phyloP scores from a whole-genome alignment of 2,113 vertebrate species.

The Promerops cafer region DNA sequence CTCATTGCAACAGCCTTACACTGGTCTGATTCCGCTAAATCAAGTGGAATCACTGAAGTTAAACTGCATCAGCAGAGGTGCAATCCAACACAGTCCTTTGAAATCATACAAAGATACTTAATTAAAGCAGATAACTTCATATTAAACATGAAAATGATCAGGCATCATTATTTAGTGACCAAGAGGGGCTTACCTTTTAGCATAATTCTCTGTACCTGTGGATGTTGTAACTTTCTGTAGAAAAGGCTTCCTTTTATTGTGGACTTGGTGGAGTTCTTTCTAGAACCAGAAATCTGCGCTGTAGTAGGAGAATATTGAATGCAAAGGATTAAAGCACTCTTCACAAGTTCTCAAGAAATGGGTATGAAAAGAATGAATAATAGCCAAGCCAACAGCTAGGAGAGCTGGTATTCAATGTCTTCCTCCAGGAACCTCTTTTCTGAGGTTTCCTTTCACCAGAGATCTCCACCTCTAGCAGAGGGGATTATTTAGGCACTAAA shows the following conservation, averaged over 20 bases:
- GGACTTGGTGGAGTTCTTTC: not conserved
- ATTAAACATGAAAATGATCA: not conserved
- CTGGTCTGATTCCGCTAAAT: not conserved
- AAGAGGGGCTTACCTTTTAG: not conserved
- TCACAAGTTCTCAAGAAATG: not conserved
- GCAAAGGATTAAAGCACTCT: not conserved
- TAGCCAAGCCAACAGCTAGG: fast-evolving
- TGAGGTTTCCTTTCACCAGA: not conserved
- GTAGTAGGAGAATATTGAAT: not conserved
- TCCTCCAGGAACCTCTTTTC: not conserved
- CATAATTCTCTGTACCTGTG: not conserved
- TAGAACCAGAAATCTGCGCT: not conserved
- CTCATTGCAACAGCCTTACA: not conserved
- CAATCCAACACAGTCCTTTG: not conserved
- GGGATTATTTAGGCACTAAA: not conserved
- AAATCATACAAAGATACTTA: not conserved
- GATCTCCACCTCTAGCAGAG: not conserved
- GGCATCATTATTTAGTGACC: not conserved
- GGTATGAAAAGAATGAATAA: not conserved
- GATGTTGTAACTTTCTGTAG: not conserved
- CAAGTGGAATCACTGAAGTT: not conserved
- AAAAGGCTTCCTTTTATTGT: not conserved
- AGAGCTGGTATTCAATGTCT: not conserved
- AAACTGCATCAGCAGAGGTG: not conserved
- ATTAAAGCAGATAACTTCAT: not conserved